Conservation (phyloP, 2,888 invertebrate genomes). For the Tipula vernalis region DNA sequence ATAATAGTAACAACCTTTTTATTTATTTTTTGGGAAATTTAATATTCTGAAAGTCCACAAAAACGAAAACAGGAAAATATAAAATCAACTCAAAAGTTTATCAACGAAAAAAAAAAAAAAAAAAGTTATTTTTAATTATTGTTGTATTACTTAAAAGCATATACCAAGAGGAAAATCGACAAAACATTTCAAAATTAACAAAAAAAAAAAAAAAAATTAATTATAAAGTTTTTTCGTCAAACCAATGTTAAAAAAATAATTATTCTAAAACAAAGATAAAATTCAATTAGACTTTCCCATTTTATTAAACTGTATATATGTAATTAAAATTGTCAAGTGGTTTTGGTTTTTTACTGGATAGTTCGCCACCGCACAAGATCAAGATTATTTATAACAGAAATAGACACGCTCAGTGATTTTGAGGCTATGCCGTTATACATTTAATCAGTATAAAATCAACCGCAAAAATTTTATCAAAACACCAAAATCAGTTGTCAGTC, state of each 20-base stretch:
- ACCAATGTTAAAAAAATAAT: background rate
- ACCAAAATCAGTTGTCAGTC: background rate
- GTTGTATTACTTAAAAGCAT: background rate
- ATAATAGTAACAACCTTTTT: background rate
- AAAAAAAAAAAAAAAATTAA: background rate
- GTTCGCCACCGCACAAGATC: background rate
- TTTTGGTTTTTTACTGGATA: background rate
- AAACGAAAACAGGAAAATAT: background rate
- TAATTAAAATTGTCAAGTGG: background rate
- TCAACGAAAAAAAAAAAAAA: background rate
- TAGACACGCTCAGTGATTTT: background rate
- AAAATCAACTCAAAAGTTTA: background rate
- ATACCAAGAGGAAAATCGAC: background rate
- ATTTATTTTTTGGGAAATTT: background rate
- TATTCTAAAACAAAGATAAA: background rate
- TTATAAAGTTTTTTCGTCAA: background rate
- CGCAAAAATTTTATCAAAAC: background rate
- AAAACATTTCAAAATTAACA: background rate
- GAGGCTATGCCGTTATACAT: background rate
- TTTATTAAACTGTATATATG: background rate
- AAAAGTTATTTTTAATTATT: background rate
- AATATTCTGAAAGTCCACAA: background rate
- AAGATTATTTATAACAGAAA: background rate
- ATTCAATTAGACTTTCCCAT: background rate
- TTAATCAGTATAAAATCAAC: background rate